Evolutionary conservation across 2,797 vertebrate genomes (phyloP).

Genomic region (Phataginus tetradactyla): DNA sequence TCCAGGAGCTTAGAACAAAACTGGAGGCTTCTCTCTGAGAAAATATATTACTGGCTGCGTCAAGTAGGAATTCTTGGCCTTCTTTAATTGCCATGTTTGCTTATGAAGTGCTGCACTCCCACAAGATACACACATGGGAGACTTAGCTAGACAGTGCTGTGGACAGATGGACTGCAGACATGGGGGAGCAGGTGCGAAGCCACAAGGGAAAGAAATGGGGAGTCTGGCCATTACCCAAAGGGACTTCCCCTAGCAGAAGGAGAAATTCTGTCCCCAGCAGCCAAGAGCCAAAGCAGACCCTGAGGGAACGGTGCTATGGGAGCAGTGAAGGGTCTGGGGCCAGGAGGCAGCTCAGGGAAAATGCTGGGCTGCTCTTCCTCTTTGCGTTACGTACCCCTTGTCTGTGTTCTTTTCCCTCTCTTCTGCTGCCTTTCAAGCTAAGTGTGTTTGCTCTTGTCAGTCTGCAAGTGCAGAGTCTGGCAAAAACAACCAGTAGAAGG

Average conservation of each 20-base stretch:
- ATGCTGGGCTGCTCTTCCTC: not conserved
- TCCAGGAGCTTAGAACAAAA: not conserved
- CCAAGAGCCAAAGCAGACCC: not conserved
- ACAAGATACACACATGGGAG: not conserved
- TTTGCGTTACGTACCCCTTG: too few relatives aligned
- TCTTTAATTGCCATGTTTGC: not conserved
- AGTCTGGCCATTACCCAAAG: not conserved
- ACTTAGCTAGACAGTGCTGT: not conserved
- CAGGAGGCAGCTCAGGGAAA: not conserved
- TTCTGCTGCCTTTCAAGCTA: not conserved
- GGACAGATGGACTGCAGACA: slow-evolving; percentile 60
- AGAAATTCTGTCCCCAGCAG: not conserved
- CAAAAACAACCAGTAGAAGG: not conserved
- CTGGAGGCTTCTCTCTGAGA: not conserved
- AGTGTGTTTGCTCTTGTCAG: not conserved
- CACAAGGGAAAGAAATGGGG: not conserved
- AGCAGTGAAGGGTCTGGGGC: not conserved
- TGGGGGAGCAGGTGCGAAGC: slow-evolving; percentile 42
- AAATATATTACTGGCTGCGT: not conserved
- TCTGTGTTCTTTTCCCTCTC: not conserved
- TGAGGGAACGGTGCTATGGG: not conserved
- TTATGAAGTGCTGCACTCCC: not conserved
- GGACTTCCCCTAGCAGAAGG: not conserved
- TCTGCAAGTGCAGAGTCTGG: not conserved
- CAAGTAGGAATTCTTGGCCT: not conserved